Percentiles rank a stretch among this genome's conserved stretches.
Conservation (phyloP, 2,888 invertebrate genomes). For the Conchocele bisecta region DNA sequence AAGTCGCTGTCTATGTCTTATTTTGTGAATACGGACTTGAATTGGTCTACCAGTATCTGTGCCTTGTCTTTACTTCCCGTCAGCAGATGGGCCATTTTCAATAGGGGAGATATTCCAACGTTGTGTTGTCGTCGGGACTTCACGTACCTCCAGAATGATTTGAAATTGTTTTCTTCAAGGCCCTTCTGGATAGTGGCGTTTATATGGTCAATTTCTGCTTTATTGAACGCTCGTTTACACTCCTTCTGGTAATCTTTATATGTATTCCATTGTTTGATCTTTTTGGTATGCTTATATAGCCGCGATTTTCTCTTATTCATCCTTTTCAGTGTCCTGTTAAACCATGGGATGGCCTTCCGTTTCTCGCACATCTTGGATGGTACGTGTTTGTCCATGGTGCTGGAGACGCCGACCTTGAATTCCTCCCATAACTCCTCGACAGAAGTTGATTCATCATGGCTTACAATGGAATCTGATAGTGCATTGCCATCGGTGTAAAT, state of each 20-base stretch:
- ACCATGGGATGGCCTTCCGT: conserved; percentile 11
- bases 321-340: conserved; percentile 8
- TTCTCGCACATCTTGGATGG: not conserved
- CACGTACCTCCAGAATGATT: conserved; percentile 41
- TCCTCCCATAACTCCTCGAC: not conserved
- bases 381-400: not conserved
- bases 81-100: conserved; percentile 20
- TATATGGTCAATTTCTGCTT: conserved; percentile 10
- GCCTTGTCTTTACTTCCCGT: conserved; percentile 29
- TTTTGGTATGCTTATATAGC: conserved; percentile 8
- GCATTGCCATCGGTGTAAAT: not conserved
- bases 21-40: conserved; percentile 45
- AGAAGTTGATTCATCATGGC: not conserved
- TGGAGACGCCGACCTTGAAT: not conserved
- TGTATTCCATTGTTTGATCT: not conserved
- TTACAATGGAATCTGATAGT: not conserved
- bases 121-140: conserved; percentile 31
- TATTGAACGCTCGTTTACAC: conserved; percentile 7
- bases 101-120: conserved; percentile 25
- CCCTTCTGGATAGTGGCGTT: conserved; percentile 1
- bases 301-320: conserved; percentile 8
- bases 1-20: not conserved
- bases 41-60: conserved; percentile 29
- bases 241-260: conserved; percentile 12
- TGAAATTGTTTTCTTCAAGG: conserved; percentile 24